Evolutionary conservation across 2,888 invertebrate genomes (phyloP).

Genomic region (Apeira syringaria): DNA sequence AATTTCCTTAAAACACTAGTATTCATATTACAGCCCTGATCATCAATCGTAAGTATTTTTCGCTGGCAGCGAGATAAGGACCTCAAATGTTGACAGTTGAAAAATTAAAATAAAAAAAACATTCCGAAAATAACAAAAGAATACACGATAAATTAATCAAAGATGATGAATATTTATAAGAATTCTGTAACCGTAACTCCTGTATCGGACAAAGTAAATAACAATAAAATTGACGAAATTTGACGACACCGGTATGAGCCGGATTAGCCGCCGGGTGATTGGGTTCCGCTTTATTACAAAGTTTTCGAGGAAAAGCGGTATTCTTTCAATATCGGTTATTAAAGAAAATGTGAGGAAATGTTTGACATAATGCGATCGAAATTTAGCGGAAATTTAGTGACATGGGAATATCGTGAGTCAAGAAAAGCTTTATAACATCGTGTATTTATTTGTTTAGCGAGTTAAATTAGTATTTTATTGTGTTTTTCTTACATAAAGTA

Average conservation of each 20-base stretch:
- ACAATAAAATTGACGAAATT: conserved; percentile 7
- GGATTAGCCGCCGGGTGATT: conserved; percentile 19
- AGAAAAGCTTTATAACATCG: too few relatives aligned
- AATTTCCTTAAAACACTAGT: too few relatives aligned
- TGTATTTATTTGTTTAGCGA: too few relatives aligned
- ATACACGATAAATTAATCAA: neutral
- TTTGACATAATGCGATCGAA: neutral
- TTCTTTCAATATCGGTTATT: neutral
- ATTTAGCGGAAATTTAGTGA: neutral
- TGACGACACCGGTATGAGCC: conserved; percentile 9
- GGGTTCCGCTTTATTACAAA: conserved; percentile 16
- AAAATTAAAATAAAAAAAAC: neutral
- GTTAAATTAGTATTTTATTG: too few relatives aligned
- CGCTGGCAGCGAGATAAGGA: too few relatives aligned
- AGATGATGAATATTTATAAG: neutral
- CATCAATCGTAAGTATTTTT: too few relatives aligned
- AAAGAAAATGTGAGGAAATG: neutral
- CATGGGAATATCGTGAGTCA: too few relatives aligned
- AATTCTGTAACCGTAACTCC: neutral
- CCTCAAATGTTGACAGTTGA: too few relatives aligned
- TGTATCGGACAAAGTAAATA: conserved; percentile 1
- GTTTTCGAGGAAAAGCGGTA: conserved; percentile 10
- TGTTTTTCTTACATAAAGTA: too few relatives aligned
- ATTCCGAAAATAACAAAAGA: neutral
- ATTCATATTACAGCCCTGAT: too few relatives aligned